These are phyloP conservation scores for Bradypodion pumilum DNA, from an alignment of 2,797 vertebrate species.

Conservation along the genomic window DNA sequence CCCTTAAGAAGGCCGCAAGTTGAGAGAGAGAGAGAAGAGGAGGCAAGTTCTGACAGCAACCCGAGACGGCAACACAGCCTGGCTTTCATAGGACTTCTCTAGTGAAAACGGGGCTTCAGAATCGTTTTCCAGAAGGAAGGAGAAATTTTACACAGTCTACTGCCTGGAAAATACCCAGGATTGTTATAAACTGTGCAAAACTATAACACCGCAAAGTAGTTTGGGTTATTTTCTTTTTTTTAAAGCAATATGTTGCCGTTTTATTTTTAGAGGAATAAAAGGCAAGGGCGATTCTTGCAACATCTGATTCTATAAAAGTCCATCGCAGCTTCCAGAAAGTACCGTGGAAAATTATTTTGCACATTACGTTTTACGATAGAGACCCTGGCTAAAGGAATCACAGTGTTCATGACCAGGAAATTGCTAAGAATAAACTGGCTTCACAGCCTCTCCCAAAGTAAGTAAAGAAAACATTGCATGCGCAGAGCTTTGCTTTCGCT, in stretches of 20 bases:
- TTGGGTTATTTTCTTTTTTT: not conserved
- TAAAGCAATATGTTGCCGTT: constrained; percentile 33
- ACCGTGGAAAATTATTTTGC: constrained; percentile 62
- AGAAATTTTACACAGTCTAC: not conserved
- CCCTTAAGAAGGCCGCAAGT: not conserved
- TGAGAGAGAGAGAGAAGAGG: not conserved
- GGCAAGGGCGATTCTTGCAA: constrained; percentile 47
- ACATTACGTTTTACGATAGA: constrained; percentile 57
- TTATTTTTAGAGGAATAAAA: constrained; percentile 43
- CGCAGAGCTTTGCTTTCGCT: constrained; percentile 42
- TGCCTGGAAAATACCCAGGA: not conserved
- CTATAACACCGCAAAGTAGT: not conserved
- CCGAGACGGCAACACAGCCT: not conserved
- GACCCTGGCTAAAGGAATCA: constrained; percentile 48
- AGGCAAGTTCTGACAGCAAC: not conserved
- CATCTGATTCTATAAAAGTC: constrained; percentile 56
- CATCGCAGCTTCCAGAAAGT: constrained; percentile 55
- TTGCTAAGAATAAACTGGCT: constrained; percentile 56
- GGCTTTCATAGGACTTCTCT: not conserved
- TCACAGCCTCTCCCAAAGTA: constrained; percentile 43
- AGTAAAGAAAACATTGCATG: constrained; percentile 53
- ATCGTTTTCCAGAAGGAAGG: too few relatives aligned
- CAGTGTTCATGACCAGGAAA: constrained; percentile 57
- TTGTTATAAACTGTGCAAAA: not conserved
- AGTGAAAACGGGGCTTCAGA: not conserved